These are phyloP conservation scores for Lycia hirtaria DNA, from an alignment of 2,888 invertebrate species.

Conservation along the genomic window DNA sequence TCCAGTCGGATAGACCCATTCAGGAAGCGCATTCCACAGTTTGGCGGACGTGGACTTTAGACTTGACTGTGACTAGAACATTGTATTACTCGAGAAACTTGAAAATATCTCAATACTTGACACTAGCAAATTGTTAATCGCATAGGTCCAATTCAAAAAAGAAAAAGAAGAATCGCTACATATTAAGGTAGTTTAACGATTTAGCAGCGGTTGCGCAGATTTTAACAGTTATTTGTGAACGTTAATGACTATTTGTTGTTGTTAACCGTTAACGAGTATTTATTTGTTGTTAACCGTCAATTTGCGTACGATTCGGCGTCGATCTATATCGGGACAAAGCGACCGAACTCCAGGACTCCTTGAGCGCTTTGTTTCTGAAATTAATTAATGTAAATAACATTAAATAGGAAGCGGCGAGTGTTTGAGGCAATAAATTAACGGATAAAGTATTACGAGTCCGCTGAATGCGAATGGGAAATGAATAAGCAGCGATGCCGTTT, in stretches of 20 bases:
- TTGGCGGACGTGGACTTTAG: too few relatives aligned
- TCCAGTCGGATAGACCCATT: too few relatives aligned
- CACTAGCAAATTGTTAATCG: too few relatives aligned
- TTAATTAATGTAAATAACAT: constrained; percentile 42
- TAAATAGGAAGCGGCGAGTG: constrained; percentile 36
- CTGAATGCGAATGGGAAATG: constrained; percentile 19
- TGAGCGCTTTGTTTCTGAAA: constrained; percentile 36
- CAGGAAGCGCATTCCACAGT: too few relatives aligned
- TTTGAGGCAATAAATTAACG: constrained; percentile 37
- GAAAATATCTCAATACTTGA: too few relatives aligned
- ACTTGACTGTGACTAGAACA: too few relatives aligned
- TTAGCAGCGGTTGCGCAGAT: constrained; percentile 31
- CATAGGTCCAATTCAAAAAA: too few relatives aligned
- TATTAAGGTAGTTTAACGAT: constrained; percentile 19
- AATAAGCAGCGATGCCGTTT: constrained; percentile 11
- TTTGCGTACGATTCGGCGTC: constrained; percentile 29
- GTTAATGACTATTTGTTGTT: constrained; percentile 31
- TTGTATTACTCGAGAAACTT: too few relatives aligned
- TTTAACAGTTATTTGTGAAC: constrained; percentile 16
- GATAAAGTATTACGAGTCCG: constrained; percentile 29
- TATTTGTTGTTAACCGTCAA: constrained; percentile 40
- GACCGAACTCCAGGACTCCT: constrained; percentile 31
- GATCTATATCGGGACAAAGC: constrained; percentile 36
- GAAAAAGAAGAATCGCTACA: constrained; percentile 40
- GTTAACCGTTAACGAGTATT: constrained; percentile 32